Conservation (phyloP, 2,113 vertebrate species). For the Entomyzon cyanotis region DNA sequence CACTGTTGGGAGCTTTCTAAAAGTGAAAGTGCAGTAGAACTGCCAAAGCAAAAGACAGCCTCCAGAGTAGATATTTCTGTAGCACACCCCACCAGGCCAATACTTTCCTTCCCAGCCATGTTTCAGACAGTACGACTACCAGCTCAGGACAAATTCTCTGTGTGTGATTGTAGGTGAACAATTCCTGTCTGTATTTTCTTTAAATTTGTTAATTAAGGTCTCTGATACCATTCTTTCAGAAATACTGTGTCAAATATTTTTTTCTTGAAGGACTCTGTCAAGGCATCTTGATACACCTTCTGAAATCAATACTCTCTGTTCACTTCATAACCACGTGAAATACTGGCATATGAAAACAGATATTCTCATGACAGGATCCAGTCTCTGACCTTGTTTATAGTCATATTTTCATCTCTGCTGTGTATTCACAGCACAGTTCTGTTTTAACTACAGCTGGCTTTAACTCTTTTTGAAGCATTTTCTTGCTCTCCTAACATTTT, state of each 20-base stretch:
- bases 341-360: background rate
- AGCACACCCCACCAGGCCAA: background rate
- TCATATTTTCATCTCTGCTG: background rate
- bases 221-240: background rate
- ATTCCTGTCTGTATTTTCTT: background rate
- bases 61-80: background rate
- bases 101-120: background rate
- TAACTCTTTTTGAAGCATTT: background rate
- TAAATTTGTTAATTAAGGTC: background rate
- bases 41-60: background rate
- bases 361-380: background rate
- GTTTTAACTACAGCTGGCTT: background rate
- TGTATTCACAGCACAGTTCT: background rate
- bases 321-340: background rate
- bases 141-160: background rate
- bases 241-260: background rate
- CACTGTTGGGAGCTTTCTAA: background rate
- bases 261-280: background rate
- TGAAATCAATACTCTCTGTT: background rate
- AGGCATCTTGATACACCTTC: background rate
- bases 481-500: background rate
- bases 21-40: background rate
- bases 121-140: rapidly evolving
- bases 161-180: background rate
- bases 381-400: background rate